Conservation (phyloP, 1,140 invertebrate genomes). For the Ostrea edulis region DNA sequence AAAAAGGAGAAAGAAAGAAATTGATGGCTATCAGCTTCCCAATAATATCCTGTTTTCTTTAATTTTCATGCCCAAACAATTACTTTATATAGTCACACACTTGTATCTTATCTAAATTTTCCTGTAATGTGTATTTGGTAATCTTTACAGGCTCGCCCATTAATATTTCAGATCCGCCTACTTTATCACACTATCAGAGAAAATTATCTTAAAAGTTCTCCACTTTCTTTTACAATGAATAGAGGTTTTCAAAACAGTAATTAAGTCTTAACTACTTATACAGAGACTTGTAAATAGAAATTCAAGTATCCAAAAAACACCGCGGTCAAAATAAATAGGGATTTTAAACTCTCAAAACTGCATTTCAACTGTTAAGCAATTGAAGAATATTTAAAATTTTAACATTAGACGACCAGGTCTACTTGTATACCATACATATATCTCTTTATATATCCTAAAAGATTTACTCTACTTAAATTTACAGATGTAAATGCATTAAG, state of each 20-base stretch:
- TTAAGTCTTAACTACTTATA: background rate
- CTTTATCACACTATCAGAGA: constrained; percentile 4
- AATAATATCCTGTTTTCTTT: background rate
- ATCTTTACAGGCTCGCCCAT: background rate
- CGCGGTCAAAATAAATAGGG: background rate
- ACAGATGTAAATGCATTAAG: background rate
- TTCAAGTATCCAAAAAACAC: constrained; percentile 7
- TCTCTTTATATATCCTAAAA: background rate
- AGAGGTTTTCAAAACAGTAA: background rate
- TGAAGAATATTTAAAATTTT: background rate
- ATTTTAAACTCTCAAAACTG: constrained; percentile 12
- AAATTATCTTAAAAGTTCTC: background rate
- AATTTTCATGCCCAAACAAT: background rate
- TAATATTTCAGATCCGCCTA: background rate
- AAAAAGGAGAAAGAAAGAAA: background rate
- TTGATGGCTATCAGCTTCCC: background rate
- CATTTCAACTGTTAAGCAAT: constrained; percentile 18
- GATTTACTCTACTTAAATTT: background rate
- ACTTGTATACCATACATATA: background rate
- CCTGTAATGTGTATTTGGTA: background rate
- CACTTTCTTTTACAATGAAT: background rate
- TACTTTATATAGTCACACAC: background rate
- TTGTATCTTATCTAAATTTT: background rate
- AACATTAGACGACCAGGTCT: background rate
- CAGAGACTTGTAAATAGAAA: background rate